Evolutionary conservation across 2,888 invertebrate genomes (phyloP).

Genomic region (Cheilosia impressa): DNA sequence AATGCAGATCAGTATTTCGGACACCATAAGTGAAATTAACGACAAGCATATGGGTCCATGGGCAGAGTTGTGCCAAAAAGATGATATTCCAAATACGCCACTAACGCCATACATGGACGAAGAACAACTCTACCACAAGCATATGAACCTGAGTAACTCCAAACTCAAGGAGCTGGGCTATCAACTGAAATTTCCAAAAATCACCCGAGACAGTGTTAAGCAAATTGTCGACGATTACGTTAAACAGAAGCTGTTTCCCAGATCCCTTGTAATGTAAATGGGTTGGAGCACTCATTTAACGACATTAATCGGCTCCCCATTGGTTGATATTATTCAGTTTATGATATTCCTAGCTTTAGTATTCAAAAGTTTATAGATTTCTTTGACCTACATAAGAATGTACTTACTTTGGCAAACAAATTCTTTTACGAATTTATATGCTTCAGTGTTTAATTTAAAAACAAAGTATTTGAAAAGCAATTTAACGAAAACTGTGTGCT

Average conservation of each 20-base stretch:
- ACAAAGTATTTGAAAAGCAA: conserved; percentile 11
- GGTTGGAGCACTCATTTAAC: background rate
- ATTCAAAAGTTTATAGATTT: conserved; percentile 28
- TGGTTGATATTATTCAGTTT: conserved; percentile 43
- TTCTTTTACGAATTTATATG: background rate
- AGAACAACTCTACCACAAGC: conserved; percentile 92
- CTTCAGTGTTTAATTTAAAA: conserved; percentile 20
- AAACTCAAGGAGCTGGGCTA: conserved; percentile 87
- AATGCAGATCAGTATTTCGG: conserved; percentile 89
- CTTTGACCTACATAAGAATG: conserved; percentile 20
- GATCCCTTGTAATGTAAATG: conserved; percentile 86
- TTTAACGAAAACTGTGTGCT: conserved; percentile 40
- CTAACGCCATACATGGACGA: conserved; percentile 94
- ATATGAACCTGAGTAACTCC: conserved; percentile 89
- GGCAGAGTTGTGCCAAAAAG: conserved; percentile 92
- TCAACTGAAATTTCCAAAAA: conserved; percentile 85
- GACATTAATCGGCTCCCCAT: background rate
- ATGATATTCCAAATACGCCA: conserved; percentile 92
- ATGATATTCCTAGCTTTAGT: conserved; percentile 19
- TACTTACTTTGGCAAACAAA: conserved; percentile 45
- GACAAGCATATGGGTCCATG: conserved; percentile 97
- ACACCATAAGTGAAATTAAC: conserved; percentile 94
- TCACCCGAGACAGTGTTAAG: conserved; percentile 87
- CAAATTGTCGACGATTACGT: conserved; percentile 92
- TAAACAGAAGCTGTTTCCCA: conserved; percentile 92